Conservation (phyloP, 2,797 vertebrate genomes). For the Phylloscopus collybita region DNA sequence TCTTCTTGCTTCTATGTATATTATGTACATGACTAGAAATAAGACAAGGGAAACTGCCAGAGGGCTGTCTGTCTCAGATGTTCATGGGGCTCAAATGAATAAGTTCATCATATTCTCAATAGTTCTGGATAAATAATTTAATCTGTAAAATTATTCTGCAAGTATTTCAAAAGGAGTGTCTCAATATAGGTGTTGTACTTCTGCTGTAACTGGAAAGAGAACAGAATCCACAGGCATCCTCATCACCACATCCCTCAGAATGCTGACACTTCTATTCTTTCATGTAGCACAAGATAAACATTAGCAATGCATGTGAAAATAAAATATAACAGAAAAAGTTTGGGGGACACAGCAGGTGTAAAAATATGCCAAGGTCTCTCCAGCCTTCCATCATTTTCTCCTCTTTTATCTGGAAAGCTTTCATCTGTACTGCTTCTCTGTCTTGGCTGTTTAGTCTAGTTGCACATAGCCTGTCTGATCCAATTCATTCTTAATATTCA, state of each 20-base stretch:
- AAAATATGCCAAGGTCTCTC: background rate
- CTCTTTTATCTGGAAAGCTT: background rate
- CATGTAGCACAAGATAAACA: background rate
- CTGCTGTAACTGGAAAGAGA: background rate
- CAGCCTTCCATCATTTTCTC: background rate
- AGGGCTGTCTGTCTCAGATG: background rate
- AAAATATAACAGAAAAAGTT: background rate
- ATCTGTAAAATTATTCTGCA: background rate
- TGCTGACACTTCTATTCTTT: background rate
- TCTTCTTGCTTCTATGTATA: background rate
- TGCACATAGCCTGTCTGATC: background rate
- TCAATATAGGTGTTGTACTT: background rate
- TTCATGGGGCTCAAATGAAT: background rate
- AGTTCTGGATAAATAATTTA: background rate
- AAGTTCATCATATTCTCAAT: background rate
- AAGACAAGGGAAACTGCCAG: background rate
- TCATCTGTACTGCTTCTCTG: background rate
- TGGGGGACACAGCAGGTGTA: accelerated
- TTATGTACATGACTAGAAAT: background rate
- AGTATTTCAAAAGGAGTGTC: background rate
- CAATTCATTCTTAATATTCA: background rate
- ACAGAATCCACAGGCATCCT: background rate
- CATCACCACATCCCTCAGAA: background rate
- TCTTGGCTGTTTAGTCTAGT: background rate
- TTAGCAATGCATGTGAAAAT: background rate